A percentile compares a stretch with the other conserved stretches of the same genome.
These are phyloP conservation scores for Pyrgus malvae DNA, from an alignment of 2,888 invertebrate species.

Conservation along the genomic window DNA sequence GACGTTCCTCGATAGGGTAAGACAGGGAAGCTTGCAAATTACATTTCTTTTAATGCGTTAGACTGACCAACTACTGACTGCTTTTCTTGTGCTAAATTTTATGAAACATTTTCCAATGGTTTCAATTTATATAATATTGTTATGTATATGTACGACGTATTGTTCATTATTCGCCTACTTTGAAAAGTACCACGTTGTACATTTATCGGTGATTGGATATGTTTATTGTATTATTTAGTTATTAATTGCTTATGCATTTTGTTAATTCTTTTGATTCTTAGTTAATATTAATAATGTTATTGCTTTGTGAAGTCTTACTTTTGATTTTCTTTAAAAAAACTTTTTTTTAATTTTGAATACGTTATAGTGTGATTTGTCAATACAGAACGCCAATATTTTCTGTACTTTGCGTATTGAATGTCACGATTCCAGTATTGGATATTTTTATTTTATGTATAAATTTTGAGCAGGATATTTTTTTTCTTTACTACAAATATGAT, in stretches of 20 bases:
- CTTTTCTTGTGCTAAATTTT: slow-evolving; percentile 62
- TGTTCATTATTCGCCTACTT: neutral
- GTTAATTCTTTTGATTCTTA: neutral
- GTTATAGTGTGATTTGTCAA: too few relatives aligned
- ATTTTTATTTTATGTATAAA: too few relatives aligned
- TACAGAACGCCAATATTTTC: too few relatives aligned
- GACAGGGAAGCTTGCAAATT: slow-evolving; percentile 55
- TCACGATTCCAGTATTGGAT: too few relatives aligned
- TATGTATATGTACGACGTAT: neutral
- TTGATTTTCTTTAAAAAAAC: too few relatives aligned
- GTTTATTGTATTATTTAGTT: neutral
- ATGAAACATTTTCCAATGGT: slow-evolving; percentile 41
- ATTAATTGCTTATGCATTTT: neutral
- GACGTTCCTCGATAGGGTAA: slow-evolving; percentile 33
- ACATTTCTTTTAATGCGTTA: slow-evolving; percentile 62
- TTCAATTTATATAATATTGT: slow-evolving; percentile 1
- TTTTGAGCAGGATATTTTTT: too few relatives aligned
- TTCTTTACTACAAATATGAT: too few relatives aligned
- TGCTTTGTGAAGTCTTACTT: too few relatives aligned
- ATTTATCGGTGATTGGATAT: neutral
- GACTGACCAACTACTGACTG: slow-evolving; percentile 64
- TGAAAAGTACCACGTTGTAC: neutral
- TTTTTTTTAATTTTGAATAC: too few relatives aligned
- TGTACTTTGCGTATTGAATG: too few relatives aligned
- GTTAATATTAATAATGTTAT: neutral